phyloP scores from a whole-genome alignment of 2,113 vertebrate species.

The Stegastes partitus region DNA sequence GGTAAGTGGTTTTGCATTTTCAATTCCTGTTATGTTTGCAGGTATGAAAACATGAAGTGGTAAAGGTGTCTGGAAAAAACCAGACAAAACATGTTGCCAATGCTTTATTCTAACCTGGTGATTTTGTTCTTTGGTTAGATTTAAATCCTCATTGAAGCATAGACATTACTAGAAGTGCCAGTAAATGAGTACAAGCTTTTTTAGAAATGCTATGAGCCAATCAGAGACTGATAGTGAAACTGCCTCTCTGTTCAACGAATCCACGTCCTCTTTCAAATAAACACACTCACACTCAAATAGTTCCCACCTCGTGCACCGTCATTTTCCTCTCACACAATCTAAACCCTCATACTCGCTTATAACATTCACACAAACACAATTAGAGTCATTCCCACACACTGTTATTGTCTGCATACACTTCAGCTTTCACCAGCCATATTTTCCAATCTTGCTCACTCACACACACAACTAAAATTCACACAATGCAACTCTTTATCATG shows the following conservation, averaged over 20 bases:
- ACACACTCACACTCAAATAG: background rate
- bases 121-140: background rate
- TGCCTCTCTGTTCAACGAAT: slow-evolving; percentile 6
- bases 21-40: background rate
- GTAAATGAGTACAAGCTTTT: background rate
- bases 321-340: slow-evolving; percentile 8
- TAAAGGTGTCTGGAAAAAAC: background rate
- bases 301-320: background rate
- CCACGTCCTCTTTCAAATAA: slow-evolving; percentile 11
- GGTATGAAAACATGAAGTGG: background rate
- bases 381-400: slow-evolving; percentile 1
- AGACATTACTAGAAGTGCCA: background rate
- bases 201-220: background rate
- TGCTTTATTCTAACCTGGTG: background rate
- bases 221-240: slow-evolving; percentile 14
- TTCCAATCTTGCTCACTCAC: slow-evolving; percentile 3
- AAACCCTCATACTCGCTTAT: background rate
- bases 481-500: background rate
- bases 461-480: too few relatives aligned
- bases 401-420: background rate
- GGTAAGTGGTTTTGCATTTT: slow-evolving; percentile 2
- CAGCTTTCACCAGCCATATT: slow-evolving; percentile 3
- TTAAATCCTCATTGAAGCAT: slow-evolving; percentile 22
- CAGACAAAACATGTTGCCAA: background rate
- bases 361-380: slow-evolving; percentile 8